A percentile compares a stretch with the other conserved stretches of the same genome.
phyloP scores from a whole-genome alignment of 2,888 invertebrate species.

The Cheilosia vernalis region DNA sequence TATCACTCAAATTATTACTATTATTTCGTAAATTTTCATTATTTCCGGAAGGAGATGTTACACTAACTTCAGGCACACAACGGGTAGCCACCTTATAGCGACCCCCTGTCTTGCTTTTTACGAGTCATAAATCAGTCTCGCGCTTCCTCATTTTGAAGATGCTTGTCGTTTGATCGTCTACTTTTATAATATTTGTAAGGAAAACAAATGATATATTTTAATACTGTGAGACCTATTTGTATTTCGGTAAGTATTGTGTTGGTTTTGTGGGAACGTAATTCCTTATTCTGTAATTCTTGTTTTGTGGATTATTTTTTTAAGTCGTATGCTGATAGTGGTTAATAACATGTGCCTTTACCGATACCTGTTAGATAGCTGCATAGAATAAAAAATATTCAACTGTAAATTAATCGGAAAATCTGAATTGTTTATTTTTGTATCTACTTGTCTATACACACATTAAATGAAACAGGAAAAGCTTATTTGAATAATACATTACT shows the following conservation, averaged over 20 bases:
- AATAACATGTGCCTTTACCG: too few relatives aligned
- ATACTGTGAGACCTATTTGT: not conserved
- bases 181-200: slow-evolving; percentile 8
- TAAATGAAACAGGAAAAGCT: too few relatives aligned
- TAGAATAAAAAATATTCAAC: too few relatives aligned
- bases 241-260: not conserved
- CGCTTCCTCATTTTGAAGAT: slow-evolving; percentile 82
- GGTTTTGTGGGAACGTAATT: not conserved
- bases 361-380: too few relatives aligned
- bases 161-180: slow-evolving; percentile 34
- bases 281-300: too few relatives aligned
- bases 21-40: slow-evolving; percentile 48
- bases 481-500: too few relatives aligned
- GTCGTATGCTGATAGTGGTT: too few relatives aligned
- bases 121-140: slow-evolving; percentile 84
- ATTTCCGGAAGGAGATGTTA: slow-evolving; percentile 81
- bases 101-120: slow-evolving; percentile 81
- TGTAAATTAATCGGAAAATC: too few relatives aligned
- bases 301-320: too few relatives aligned
- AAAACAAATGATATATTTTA: not conserved
- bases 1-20: slow-evolving; percentile 23
- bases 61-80: slow-evolving; percentile 83
- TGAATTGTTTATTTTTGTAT: too few relatives aligned
- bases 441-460: too few relatives aligned
- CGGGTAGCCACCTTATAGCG: slow-evolving; percentile 83